Evolutionary conservation across 2,888 invertebrate species (phyloP).

Genomic region (Pherbina coryleti): DNA sequence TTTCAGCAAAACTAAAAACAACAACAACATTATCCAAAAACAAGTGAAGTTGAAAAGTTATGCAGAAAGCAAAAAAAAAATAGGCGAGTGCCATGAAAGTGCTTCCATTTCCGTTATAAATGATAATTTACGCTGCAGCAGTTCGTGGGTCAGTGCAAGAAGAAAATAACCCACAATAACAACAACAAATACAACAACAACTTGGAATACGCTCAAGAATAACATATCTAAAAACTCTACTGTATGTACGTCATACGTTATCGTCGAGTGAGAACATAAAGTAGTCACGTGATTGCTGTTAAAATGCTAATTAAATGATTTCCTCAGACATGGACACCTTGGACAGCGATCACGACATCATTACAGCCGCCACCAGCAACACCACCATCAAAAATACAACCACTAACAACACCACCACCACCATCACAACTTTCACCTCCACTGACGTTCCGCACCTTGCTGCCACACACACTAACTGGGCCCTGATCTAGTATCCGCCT

Average conservation of each 20-base stretch:
- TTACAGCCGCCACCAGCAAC: too few relatives aligned
- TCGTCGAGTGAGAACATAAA: slow-evolving; percentile 10
- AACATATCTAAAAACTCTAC: neutral
- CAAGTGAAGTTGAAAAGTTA: too few relatives aligned
- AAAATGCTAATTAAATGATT: slow-evolving; percentile 38
- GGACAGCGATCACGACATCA: neutral
- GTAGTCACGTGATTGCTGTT: slow-evolving; percentile 26
- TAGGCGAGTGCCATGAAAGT: slow-evolving; percentile 37
- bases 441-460: too few relatives aligned
- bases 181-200: neutral
- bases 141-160: neutral
- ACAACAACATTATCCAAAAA: too few relatives aligned
- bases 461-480: neutral
- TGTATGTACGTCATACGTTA: neutral
- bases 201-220: neutral
- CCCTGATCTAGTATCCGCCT: neutral
- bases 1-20: too few relatives aligned
- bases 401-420: too few relatives aligned
- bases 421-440: too few relatives aligned
- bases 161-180: neutral
- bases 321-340: slow-evolving; percentile 21
- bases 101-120: slow-evolving; percentile 38
- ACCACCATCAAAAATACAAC: too few relatives aligned
- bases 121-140: slow-evolving; percentile 35
- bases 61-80: neutral